These are phyloP conservation scores for Batillaria attramentaria DNA, from an alignment of 1,140 invertebrate genomes.

Conservation along the genomic window DNA sequence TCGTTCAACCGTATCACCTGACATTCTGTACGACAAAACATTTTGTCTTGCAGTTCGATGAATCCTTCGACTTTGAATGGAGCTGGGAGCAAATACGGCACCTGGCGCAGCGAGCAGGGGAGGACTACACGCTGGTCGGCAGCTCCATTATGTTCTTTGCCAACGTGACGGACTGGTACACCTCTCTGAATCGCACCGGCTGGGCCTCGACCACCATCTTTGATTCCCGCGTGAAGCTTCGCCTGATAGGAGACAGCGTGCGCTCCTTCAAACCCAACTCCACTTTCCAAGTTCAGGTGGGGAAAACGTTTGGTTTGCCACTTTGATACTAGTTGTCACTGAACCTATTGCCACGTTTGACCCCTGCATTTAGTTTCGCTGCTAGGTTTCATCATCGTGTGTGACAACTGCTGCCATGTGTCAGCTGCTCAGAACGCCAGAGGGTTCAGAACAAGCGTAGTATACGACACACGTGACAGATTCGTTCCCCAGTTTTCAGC, in stretches of 20 bases:
- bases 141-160: slow-evolving; percentile 85
- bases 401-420: no score
- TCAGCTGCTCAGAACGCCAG: no score
- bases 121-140: slow-evolving; percentile 75
- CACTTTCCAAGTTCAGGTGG: slow-evolving; percentile 84
- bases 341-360: no score
- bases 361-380: no score
- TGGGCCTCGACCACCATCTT: slow-evolving; percentile 90
- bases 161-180: slow-evolving; percentile 89
- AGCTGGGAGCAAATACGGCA: slow-evolving; percentile 85
- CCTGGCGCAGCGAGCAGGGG: slow-evolving; percentile 65
- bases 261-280: slow-evolving; percentile 95
- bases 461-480: no score
- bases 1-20: no score
- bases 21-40: neutral
- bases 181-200: slow-evolving; percentile 86
- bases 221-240: slow-evolving; percentile 85
- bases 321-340: no score
- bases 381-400: no score
- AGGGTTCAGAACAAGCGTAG: no score
- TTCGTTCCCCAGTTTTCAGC: no score
- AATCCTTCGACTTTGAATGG: slow-evolving; percentile 87
- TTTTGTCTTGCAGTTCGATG: slow-evolving; percentile 81
- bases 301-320: neutral
- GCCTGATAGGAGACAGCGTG: slow-evolving; percentile 89